phyloP scores from a whole-genome alignment of 2,113 vertebrate species.

The Oncorhynchus keta region DNA sequence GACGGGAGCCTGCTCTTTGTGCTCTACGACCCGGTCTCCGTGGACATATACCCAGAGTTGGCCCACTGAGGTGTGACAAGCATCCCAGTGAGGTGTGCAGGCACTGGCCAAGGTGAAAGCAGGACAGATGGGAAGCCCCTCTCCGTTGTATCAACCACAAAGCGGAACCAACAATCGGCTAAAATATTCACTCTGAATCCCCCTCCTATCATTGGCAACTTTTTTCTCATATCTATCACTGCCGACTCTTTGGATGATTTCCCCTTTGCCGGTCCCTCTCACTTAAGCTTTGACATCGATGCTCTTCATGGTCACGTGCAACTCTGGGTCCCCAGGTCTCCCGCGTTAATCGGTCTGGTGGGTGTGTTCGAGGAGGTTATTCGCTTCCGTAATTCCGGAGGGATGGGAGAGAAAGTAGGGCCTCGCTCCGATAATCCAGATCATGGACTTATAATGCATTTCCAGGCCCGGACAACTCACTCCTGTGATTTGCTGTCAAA shows the following conservation, averaged over 20 bases:
- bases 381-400: conserved; percentile 54
- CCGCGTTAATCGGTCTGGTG: conserved; percentile 56
- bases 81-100: conserved; percentile 46
- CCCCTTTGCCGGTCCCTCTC: conserved; percentile 30
- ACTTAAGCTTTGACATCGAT: conserved; percentile 48
- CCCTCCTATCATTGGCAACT: background rate
- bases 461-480: conserved; percentile 51
- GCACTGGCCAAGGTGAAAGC: conserved; percentile 66
- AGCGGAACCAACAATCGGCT: conserved; percentile 55
- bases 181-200: conserved; percentile 57
- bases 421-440: conserved; percentile 50
- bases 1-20: conserved; percentile 57
- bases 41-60: conserved; percentile 58
- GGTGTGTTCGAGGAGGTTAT: conserved; percentile 40
- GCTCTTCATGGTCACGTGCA: conserved; percentile 56
- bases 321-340: conserved; percentile 38
- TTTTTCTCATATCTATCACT: conserved; percentile 10
- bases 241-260: background rate
- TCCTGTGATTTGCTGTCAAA: conserved; percentile 66
- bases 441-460: conserved; percentile 50
- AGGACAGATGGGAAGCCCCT: conserved; percentile 60
- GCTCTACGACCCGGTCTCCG: conserved; percentile 60
- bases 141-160: conserved; percentile 49
- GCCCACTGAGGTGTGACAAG: conserved; percentile 67
- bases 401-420: conserved; percentile 4